Conservation (phyloP, 2,113 vertebrate species). For the Hippocampus abdominalis region DNA sequence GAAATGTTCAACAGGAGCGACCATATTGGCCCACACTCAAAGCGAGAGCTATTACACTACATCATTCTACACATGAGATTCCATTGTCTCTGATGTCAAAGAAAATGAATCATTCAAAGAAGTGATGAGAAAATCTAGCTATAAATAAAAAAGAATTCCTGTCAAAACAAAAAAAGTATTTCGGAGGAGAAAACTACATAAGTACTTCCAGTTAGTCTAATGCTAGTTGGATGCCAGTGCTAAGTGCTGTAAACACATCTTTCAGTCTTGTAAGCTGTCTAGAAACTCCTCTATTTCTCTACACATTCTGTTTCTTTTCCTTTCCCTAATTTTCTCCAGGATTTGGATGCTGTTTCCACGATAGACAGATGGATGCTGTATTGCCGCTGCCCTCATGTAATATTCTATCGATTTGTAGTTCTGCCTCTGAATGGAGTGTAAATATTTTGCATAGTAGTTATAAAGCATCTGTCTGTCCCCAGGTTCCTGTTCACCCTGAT, state of each 20-base stretch:
- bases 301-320: background rate
- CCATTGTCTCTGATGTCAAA: no score
- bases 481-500: constrained; percentile 6
- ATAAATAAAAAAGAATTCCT: background rate
- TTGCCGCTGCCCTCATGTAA: constrained; percentile 39
- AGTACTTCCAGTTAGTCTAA: background rate
- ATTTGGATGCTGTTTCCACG: constrained; percentile 20
- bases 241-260: background rate
- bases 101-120: background rate
- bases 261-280: constrained; percentile 2
- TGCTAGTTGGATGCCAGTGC: background rate
- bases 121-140: background rate
- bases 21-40: no score
- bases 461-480: constrained; percentile 27
- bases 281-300: constrained; percentile 30
- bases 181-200: background rate
- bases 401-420: background rate
- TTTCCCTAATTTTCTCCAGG: constrained; percentile 11
- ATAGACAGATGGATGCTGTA: background rate
- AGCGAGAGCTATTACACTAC: no score
- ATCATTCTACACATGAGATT: no score
- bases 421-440: background rate
- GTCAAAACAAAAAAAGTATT: background rate
- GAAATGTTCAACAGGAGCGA: no score
- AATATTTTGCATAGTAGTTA: constrained; percentile 27